Base-by-base conservation (phyloP, 1,140 invertebrate species). In the Heliothis subflexa region DNA sequence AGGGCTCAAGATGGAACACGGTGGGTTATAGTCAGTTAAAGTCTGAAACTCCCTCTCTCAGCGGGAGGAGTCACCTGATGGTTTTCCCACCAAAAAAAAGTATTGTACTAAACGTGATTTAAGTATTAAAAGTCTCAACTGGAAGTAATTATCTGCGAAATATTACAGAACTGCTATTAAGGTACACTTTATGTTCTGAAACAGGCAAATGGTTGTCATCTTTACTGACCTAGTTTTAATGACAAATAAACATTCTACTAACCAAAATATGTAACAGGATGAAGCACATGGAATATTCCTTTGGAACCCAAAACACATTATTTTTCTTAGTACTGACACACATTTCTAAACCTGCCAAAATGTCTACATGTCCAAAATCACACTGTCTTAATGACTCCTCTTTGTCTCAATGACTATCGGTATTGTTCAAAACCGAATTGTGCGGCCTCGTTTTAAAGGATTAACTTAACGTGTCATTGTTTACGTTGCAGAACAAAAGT, bases 391-490 rank as follows among this genome's bases (percentile, higher is more conserved):
- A 68, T 7, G 21, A 49, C 13, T 1, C 18, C 45, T 50, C 47
- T n/a, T 70, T 70, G 47, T 49, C 16, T 70, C 13, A 28, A 66
- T 5, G 1, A n/a, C 55, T 62, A 12, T 14, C 47, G 11, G 9
- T 50, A 50, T 70, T 70, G 47, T 52, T 13, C 50, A 33, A 71
- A 71, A 4, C 50, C 12, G n/a, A 55, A 72, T 28, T 71, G 21
- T 54, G 68, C 68, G 68, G 49, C 5, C 10, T 59, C 2, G 14
- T 74, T 80, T 70, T 72, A 85, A 84, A 79, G 78, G 83, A 82
- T 84, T 82, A 75, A 9, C 70, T 79, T 86, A 86, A 89, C 85
- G 84, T 78, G 2, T 82, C 71, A 85, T 89, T 88, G 85, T 88
- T 79, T 79, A 66, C 78, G 70, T 74, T 78, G 50, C 66, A 52